Conservation (phyloP, 2,888 invertebrate genomes). For the Ophraella communa region DNA sequence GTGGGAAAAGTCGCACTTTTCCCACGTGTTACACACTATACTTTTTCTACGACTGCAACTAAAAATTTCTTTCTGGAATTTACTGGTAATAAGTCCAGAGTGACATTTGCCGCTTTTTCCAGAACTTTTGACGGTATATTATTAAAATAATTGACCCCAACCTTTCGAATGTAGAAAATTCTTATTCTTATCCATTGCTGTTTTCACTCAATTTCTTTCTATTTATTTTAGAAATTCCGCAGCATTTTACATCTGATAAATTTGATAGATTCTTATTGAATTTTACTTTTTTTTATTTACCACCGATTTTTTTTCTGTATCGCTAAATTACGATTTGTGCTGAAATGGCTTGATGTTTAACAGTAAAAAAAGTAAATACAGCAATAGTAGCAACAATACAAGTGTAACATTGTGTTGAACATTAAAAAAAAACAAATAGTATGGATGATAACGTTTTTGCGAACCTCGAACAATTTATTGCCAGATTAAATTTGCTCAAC, state of each 20-base stretch:
- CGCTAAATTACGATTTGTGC: background rate
- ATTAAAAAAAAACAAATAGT: slow-evolving; percentile 1
- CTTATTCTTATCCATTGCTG: background rate
- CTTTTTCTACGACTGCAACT: too few species aligned
- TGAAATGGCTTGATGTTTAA: background rate
- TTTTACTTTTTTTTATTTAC: background rate
- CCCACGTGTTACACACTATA: too few species aligned
- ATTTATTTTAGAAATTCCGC: background rate
- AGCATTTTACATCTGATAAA: background rate
- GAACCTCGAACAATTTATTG: slow-evolving; percentile 1
- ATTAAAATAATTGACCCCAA: too few species aligned
- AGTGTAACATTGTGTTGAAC: slow-evolving; percentile 4
- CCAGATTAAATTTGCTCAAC: slow-evolving; percentile 8
- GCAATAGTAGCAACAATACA: background rate
- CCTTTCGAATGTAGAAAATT: background rate
- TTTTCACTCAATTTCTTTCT: background rate
- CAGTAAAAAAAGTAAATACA: background rate
- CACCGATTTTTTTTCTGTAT: too few species aligned
- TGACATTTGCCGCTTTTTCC: too few species aligned
- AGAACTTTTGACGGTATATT: too few species aligned
- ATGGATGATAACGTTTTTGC: slow-evolving; percentile 5
- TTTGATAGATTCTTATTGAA: background rate
- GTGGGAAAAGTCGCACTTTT: too few species aligned
- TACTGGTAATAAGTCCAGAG: too few species aligned
- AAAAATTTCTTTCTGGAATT: too few species aligned